Conservation (phyloP, 1,140 invertebrate species). For the Amphibalanus amphitrite region DNA sequence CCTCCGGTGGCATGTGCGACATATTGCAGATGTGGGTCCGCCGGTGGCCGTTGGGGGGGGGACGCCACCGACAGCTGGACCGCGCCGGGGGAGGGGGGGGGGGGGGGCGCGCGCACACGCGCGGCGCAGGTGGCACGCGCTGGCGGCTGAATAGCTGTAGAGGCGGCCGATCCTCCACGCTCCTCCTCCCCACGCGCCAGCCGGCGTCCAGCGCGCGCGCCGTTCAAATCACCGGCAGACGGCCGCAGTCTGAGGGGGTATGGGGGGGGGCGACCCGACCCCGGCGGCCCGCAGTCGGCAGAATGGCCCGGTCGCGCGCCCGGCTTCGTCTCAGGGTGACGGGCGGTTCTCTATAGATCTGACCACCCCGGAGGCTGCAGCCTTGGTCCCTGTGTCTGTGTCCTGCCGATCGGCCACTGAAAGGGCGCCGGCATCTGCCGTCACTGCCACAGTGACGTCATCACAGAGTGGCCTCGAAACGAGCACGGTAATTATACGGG, state of each 20-base stretch:
- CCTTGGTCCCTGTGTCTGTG: neutral
- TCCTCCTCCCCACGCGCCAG: neutral
- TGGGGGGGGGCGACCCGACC: no score
- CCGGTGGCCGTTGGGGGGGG: no score
- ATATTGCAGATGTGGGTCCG: neutral
- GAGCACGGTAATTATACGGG: no score
- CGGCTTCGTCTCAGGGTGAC: neutral
- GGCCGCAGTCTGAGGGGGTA: no score
- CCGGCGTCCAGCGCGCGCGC: no score
- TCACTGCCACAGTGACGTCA: no score
- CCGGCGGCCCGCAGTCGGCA: no score
- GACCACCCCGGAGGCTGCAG: neutral
- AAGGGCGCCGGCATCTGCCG: no score
- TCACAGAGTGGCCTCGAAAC: no score
- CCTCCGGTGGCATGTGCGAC: neutral
- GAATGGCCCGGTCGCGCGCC: no score
- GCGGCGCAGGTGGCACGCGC: neutral
- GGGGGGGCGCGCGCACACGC: neutral
- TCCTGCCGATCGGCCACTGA: no score
- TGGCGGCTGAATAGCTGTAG: neutral
- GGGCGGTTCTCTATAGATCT: neutral
- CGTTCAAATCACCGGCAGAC: neutral
- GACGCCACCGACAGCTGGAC: neutral
- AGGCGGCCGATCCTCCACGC: neutral
- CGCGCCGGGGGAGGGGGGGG: no score